Conservation (phyloP, 2,888 invertebrate genomes). For the Frankliniella intonsa region DNA sequence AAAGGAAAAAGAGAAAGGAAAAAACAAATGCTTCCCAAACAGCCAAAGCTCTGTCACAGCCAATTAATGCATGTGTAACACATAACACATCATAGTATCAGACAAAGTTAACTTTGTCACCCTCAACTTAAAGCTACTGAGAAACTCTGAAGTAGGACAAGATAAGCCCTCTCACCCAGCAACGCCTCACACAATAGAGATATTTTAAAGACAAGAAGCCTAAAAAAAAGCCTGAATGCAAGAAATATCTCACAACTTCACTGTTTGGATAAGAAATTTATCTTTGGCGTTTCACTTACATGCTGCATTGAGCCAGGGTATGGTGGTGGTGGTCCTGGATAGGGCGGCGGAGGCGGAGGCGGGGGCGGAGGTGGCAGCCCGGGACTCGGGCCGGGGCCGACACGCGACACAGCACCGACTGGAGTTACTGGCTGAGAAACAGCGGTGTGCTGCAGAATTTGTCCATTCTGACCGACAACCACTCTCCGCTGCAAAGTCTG, state of each 20-base stretch:
- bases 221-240: no score
- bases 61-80: slow-evolving; percentile 41
- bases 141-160: no score
- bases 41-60: slow-evolving; percentile 50
- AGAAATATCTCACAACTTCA: no score
- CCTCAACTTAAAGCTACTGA: no score
- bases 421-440: neutral
- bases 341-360: slow-evolving; percentile 68
- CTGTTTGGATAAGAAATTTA: no score
- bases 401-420: neutral
- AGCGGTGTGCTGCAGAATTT: slow-evolving; percentile 27
- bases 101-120: no score
- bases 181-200: no score
- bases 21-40: slow-evolving; percentile 38
- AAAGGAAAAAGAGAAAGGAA: slow-evolving; percentile 28
- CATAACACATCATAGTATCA: no score
- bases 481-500: slow-evolving; percentile 34
- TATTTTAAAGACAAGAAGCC: no score
- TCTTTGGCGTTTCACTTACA: slow-evolving; percentile 41
- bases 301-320: slow-evolving; percentile 55
- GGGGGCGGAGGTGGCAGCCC: slow-evolving; percentile 42
- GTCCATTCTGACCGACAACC: slow-evolving; percentile 31
- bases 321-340: slow-evolving; percentile 66
- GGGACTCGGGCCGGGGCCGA: neutral
- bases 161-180: no score